Base-by-base conservation (phyloP, 2,797 vertebrate species). In the Smutsia gigantea region DNA sequence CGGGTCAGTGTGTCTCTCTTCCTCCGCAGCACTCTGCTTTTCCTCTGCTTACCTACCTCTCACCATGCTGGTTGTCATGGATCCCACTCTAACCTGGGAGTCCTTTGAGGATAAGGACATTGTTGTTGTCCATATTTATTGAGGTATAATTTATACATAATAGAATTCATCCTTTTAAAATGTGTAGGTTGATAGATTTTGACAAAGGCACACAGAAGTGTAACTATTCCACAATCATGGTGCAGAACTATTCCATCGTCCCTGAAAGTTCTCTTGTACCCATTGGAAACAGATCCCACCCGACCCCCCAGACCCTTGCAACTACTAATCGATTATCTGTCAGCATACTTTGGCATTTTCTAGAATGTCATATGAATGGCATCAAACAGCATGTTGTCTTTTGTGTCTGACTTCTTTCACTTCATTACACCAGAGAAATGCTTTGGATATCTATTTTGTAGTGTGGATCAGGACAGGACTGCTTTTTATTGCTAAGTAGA, bases 381-480 rank as follows among this genome's bases (percentile, higher is more conserved):
- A 46, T 68, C 39, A 68, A 42, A 72, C 12, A 72, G 9, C 12
- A 63, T 68, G 2, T 5, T 39, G 77, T 81, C 23, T 63, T 96
- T 55, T 75, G 29, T 81, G 18, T 94, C 64, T 88, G 77, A 90
- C 75, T 88, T 75, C 55, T 87, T 90, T 90, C 15, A 68, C 34
- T 82, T 93, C 63, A 77, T 77, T 92, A 95, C 90, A 53, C 72
- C 51, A 71, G 49, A 6, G 37, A 66, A 81, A 51, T 74, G 29
- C 66, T 87, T 94, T 59, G 42, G 15, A 84, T 61, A 51, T 46
- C 23, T 1, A 2, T 63, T 74, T 71, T 79, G 21, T 71, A 42
- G 31, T 19, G 29, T 39, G 72, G 59, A 82, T 92, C 88, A 88
- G 51, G 74, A 75, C 19, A 39, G 72, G 81, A 81, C 72, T 74